A percentile compares a stretch with the other conserved stretches of the same genome.
Evolutionary conservation across 1,140 invertebrate species (phyloP).

Genomic region (Aphelenchoides fujianensis): DNA sequence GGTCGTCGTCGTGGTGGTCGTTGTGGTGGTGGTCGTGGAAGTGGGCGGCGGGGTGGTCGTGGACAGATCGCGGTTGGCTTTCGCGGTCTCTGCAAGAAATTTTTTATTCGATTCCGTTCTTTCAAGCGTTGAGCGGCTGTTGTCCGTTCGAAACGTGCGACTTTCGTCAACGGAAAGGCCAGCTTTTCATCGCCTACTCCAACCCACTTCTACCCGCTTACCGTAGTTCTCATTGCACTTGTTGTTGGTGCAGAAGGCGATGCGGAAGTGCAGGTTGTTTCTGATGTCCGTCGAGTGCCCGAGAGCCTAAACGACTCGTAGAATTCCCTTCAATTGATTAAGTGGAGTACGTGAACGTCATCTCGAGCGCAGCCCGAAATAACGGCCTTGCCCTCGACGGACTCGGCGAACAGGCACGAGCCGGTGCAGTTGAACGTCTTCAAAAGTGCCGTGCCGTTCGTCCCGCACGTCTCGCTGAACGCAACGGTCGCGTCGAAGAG

Average conservation of each 20-base stretch:
- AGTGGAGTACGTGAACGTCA: too few relatives aligned
- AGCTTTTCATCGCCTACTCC: background rate
- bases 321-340: too few relatives aligned
- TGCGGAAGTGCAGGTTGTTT: background rate
- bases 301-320: background rate
- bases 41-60: background rate
- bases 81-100: background rate
- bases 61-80: background rate
- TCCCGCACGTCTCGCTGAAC: background rate
- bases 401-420: background rate
- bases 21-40: background rate
- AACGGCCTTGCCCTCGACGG: background rate
- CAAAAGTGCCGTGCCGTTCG: background rate
- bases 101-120: background rate
- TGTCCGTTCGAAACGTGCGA: too few relatives aligned
- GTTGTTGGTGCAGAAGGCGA: background rate
- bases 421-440: background rate
- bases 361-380: background rate
- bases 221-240: background rate
- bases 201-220: background rate
- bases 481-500: background rate
- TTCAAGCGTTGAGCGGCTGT: too few relatives aligned
- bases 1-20: background rate
- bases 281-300: background rate
- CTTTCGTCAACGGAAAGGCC: too few relatives aligned